Conservation (phyloP, 2,113 vertebrate species). For the Sigmodon hispidus region DNA sequence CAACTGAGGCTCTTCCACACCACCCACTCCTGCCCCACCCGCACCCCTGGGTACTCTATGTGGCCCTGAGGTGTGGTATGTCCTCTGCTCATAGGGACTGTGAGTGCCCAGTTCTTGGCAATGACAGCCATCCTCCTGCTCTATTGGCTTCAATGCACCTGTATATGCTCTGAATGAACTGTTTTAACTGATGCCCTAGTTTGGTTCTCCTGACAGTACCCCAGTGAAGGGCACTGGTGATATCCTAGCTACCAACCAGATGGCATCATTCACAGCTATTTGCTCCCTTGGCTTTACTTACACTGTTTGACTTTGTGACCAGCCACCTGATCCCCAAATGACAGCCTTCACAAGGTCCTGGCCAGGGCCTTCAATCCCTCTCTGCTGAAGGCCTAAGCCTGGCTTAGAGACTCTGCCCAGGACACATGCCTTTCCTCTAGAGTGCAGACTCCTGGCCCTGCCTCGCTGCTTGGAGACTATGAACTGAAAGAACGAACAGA, state of each 20-base stretch:
- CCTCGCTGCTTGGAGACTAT: not conserved
- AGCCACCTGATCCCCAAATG: not conserved
- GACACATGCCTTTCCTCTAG: not conserved
- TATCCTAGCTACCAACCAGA: not conserved
- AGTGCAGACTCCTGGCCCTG: accelerated
- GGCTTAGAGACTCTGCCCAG: not conserved
- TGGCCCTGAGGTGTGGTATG: accelerated
- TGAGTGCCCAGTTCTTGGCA: not conserved
- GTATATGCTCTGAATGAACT: not conserved
- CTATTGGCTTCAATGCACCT: not conserved
- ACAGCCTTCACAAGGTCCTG: not conserved
- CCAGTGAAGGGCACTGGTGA: not conserved
- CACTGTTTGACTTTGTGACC: not conserved
- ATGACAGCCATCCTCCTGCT: not conserved
- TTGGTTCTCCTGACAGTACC: not conserved
- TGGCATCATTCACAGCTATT: not conserved
- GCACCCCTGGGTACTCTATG: accelerated
- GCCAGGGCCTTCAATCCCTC: no score
- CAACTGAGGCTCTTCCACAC: not conserved
- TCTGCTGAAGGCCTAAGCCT: not conserved
- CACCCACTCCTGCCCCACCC: not conserved
- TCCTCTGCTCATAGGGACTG: not conserved
- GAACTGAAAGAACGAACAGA: not conserved
- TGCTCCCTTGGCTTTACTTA: not conserved
- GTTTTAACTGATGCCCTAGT: not conserved